A percentile compares a stretch with the other conserved stretches of the same genome.
phyloP scores from a whole-genome alignment of 2,113 vertebrate genomes.

The Menura novaehollandiae region DNA sequence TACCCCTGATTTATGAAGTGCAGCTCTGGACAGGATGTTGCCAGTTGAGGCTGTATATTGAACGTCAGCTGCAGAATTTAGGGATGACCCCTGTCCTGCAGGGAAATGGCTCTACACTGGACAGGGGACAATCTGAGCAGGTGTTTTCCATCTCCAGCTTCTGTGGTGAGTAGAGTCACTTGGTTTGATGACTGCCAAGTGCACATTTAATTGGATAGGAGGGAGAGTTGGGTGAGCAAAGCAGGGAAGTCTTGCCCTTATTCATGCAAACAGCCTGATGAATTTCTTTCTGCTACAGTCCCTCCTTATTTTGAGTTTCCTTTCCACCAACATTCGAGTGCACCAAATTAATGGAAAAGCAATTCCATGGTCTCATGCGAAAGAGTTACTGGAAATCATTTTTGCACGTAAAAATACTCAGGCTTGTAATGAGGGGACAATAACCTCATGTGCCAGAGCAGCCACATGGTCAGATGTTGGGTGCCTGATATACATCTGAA shows the following conservation, averaged over 20 bases:
- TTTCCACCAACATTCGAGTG: neutral
- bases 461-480: neutral
- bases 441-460: neutral
- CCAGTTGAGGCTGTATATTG: constrained; percentile 1
- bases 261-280: neutral
- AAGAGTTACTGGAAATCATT: neutral
- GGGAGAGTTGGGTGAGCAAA: neutral
- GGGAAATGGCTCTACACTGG: constrained; percentile 1
- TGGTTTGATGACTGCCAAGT: constrained; percentile 21
- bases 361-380: neutral
- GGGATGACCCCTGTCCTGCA: neutral
- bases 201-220: constrained; percentile 18
- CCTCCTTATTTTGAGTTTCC: neutral
- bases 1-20: constrained; percentile 55
- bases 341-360: neutral
- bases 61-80: constrained; percentile 47
- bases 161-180: neutral
- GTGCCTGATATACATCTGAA: neutral
- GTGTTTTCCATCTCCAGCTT: constrained; percentile 53
- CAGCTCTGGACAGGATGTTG: constrained; percentile 27
- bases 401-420: neutral
- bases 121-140: neutral
- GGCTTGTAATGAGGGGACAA: neutral
- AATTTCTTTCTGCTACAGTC: neutral
- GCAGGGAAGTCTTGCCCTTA: neutral